Conservation (phyloP, 2,797 vertebrate species). For the Leucoraja ocellata region DNA sequence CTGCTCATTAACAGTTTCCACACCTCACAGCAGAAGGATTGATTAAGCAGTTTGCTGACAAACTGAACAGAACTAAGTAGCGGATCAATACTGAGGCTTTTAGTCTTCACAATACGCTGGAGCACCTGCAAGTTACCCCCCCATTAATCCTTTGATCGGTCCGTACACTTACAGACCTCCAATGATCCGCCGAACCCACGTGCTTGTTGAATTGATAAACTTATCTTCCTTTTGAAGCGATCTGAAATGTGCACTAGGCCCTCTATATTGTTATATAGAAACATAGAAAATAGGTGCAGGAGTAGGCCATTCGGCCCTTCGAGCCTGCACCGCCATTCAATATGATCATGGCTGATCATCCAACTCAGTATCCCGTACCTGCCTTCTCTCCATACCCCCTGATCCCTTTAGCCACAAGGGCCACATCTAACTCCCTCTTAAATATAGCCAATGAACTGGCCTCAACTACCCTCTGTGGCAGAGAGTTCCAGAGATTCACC, state of each 20-base stretch:
- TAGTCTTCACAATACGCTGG: background rate
- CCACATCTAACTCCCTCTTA: too few relatives aligned
- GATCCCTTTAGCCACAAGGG: too few relatives aligned
- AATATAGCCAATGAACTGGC: too few relatives aligned
- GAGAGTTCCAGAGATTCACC: too few relatives aligned
- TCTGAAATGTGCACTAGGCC: background rate
- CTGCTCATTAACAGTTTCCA: background rate
- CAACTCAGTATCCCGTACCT: too few relatives aligned
- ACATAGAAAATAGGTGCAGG: too few relatives aligned
- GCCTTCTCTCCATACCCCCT: too few relatives aligned
- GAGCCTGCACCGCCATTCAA: too few relatives aligned
- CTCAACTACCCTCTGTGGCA: too few relatives aligned
- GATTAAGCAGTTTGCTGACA: constrained; percentile 21
- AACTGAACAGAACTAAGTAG: background rate
- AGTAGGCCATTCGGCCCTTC: too few relatives aligned
- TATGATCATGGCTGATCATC: too few relatives aligned
- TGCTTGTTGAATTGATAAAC: background rate
- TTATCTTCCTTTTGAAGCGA: background rate
- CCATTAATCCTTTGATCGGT: background rate
- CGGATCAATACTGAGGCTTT: constrained; percentile 3
- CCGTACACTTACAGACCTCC: background rate
- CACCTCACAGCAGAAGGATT: background rate
- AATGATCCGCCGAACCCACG: background rate
- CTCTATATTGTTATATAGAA: too few relatives aligned
- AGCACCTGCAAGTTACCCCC: background rate